These are phyloP conservation scores for Cladorhizidae sp. DNA, from an alignment of 37 sponge, comb jelly and placozoan species.

Conservation along the genomic window DNA sequence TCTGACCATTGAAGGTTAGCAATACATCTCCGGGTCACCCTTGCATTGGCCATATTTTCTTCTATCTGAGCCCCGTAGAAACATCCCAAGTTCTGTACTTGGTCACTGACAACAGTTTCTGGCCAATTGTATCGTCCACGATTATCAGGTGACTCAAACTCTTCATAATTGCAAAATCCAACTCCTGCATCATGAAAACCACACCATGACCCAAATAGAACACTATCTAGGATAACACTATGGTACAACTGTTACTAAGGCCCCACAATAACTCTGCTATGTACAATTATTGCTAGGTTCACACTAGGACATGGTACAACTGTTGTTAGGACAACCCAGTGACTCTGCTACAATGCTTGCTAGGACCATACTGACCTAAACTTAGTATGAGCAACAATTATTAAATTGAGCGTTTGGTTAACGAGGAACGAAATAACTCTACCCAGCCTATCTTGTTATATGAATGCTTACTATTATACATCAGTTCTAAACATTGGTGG, in stretches of 20 bases:
- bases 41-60: neutral
- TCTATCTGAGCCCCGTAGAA: neutral
- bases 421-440: no score
- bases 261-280: neutral
- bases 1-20: neutral
- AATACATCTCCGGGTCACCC: constrained; percentile 3
- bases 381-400: no score
- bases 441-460: no score
- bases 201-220: no score
- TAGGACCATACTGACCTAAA: no score
- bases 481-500: no score
- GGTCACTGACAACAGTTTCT: constrained; percentile 18
- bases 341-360: neutral
- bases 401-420: no score
- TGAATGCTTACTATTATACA: no score
- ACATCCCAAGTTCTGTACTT: neutral
- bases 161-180: constrained; percentile 42
- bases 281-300: no score
- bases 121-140: constrained; percentile 31
- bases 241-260: no score
- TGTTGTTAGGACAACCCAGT: neutral
- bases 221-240: no score
- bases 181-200: constrained; percentile 1
- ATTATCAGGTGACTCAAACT: neutral
- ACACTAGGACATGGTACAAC: neutral